Conservation (phyloP, 1,140 invertebrate species). For the Andricus grossulariae region DNA sequence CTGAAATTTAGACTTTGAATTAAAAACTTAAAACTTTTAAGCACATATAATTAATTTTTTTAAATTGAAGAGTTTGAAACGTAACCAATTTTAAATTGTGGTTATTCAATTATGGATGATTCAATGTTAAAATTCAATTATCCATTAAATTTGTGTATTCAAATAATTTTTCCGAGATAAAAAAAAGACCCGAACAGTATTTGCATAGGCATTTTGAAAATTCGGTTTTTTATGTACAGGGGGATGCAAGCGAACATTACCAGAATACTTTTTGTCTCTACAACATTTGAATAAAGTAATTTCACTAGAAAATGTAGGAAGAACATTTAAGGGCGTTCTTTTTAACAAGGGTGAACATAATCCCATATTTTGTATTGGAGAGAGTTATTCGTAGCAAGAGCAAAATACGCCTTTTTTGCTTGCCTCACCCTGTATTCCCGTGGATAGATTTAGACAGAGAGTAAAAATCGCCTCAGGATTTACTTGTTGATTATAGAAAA, state of each 20-base stretch:
- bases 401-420: slow-evolving; percentile 26
- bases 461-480: slow-evolving; percentile 24
- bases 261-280: background rate
- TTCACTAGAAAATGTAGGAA: slow-evolving; percentile 20
- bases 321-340: slow-evolving; percentile 4
- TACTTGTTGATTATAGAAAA: background rate
- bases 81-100: too few relatives aligned
- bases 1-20: too few relatives aligned
- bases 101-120: too few relatives aligned
- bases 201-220: slow-evolving; percentile 19
- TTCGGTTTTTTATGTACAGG: slow-evolving; percentile 22
- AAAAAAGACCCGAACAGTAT: slow-evolving; percentile 9
- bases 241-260: slow-evolving; percentile 21
- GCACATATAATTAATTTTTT: too few relatives aligned
- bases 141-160: background rate
- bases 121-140: too few relatives aligned
- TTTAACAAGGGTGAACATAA: background rate
- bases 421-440: slow-evolving; percentile 23
- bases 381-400: background rate
- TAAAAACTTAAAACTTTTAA: too few relatives aligned
- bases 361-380: background rate
- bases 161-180: background rate
- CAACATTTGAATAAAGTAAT: background rate
- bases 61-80: too few relatives aligned
- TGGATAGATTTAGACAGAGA: slow-evolving; percentile 23